These are phyloP conservation scores for Vannuccia rotundouncinata DNA, from an alignment of 2,888 invertebrate genomes.

Conservation along the genomic window DNA sequence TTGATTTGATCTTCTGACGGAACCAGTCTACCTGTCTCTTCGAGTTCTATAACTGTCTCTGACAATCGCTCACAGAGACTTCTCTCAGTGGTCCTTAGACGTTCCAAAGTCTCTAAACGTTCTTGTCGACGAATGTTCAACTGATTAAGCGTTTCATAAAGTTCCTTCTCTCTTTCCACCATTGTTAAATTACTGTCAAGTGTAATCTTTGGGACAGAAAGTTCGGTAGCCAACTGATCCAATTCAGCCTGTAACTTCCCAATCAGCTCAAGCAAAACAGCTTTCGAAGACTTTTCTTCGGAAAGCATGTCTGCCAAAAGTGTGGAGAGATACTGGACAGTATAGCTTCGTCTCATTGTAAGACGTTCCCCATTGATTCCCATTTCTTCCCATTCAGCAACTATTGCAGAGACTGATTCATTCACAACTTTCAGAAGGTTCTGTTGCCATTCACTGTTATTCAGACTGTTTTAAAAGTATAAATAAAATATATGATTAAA, in stretches of 20 bases:
- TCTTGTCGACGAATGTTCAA: neutral
- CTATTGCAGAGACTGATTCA: neutral
- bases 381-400: conserved; percentile 15
- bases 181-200: neutral
- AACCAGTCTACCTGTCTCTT: neutral
- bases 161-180: neutral
- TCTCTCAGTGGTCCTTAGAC: neutral
- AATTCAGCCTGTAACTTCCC: neutral
- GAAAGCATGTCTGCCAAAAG: neutral
- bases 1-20: neutral
- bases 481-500: neutral
- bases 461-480: no score
- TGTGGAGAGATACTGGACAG: neutral
- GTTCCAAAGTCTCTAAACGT: neutral
- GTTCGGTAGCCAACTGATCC: neutral
- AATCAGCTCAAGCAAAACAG: neutral
- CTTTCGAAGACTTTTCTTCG: neutral
- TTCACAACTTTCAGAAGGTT: neutral
- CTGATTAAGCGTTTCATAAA: neutral
- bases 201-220: neutral
- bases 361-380: conserved; percentile 1
- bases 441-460: neutral
- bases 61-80: neutral
- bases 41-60: neutral
- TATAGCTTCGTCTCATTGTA: neutral